Evolutionary conservation across 2,113 vertebrate species (phyloP).

Genomic region (Myotis davidii): DNA sequence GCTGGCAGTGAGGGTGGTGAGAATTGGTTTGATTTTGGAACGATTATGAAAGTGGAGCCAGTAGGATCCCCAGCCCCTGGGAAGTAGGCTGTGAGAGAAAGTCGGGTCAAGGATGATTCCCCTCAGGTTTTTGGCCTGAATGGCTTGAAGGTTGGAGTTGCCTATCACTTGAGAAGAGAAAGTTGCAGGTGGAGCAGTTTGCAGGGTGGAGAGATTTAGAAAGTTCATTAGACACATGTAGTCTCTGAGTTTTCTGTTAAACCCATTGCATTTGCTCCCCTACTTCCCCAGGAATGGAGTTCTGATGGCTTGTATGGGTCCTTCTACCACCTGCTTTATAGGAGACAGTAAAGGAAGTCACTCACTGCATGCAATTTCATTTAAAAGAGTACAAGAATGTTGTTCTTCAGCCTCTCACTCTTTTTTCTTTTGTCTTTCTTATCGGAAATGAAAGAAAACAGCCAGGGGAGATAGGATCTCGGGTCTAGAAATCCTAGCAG

Average conservation of each 20-base stretch:
- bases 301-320: not conserved
- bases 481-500: conserved; percentile 68
- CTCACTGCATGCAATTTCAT: conserved; percentile 35
- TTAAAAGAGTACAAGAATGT: conserved; percentile 63
- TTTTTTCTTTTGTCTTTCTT: conserved; percentile 11
- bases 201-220: not conserved
- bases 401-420: conserved; percentile 59
- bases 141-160: not conserved
- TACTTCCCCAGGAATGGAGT: not conserved
- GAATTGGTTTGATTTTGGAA: not conserved
- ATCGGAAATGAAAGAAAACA: conserved; percentile 74
- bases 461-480: conserved; percentile 69
- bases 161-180: not conserved
- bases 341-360: conserved; percentile 51
- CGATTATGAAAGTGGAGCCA: not conserved
- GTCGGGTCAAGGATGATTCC: not conserved
- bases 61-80: not conserved
- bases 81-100: not conserved
- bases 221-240: not conserved
- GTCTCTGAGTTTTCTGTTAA: not conserved
- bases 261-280: not conserved
- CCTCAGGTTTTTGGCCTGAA: not conserved
- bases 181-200: not conserved
- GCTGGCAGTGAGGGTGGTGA: not conserved
- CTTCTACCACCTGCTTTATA: not conserved